A percentile compares a stretch with the other conserved stretches of the same genome.
phyloP scores from a whole-genome alignment of 2,113 vertebrate species.

The Gasterosteus aculeatus region DNA sequence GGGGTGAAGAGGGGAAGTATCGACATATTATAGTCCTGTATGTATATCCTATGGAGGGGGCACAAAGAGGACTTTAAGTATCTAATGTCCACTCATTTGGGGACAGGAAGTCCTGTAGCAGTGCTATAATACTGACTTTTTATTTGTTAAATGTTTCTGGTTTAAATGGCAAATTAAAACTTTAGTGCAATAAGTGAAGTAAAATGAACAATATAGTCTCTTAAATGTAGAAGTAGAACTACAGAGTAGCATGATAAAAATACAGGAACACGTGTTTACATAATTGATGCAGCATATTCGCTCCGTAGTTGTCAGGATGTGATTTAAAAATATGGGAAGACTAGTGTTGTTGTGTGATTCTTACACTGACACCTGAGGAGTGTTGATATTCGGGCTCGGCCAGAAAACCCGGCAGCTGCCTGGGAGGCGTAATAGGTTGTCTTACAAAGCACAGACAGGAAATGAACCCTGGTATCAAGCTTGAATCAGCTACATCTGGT shows the following conservation, averaged over 20 bases:
- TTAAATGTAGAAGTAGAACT: constrained; percentile 2
- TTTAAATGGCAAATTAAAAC: neutral
- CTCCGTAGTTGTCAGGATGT: neutral
- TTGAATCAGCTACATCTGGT: constrained; percentile 96
- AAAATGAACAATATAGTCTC: neutral
- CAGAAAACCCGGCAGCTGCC: constrained; percentile 86
- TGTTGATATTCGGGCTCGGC: constrained; percentile 90
- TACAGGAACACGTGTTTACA: neutral
- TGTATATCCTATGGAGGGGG: neutral
- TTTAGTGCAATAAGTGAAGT: neutral
- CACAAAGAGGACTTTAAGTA: neutral
- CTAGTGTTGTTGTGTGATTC: constrained; percentile 56
- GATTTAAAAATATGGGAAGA: constrained; percentile 29
- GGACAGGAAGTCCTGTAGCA: neutral
- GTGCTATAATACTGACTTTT: neutral
- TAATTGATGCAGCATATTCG: neutral
- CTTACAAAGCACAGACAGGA: constrained; percentile 97
- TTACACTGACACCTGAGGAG: constrained; percentile 78
- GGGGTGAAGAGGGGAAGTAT: neutral
- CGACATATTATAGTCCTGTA: neutral
- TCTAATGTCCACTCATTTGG: neutral
- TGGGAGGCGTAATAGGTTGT: constrained; percentile 97
- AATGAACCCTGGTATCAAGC: constrained; percentile 97
- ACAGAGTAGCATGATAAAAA: neutral
- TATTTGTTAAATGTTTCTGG: neutral